A percentile compares a stretch with the other conserved stretches of the same genome.
phyloP scores from a whole-genome alignment of 2,113 vertebrate genomes.

The Calidris pugnax region DNA sequence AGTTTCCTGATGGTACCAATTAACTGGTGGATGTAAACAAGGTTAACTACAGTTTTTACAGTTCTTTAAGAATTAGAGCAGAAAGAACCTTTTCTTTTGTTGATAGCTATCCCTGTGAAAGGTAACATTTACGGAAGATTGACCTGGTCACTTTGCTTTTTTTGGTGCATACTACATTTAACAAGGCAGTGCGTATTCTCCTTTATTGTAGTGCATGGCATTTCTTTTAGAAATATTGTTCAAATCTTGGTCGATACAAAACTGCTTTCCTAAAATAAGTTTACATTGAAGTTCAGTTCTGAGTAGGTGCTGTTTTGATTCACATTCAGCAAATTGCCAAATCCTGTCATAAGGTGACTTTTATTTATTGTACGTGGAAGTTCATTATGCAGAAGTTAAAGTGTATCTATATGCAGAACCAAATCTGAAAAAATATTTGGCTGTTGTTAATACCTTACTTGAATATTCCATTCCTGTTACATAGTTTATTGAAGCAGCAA shows the following conservation, averaged over 20 bases:
- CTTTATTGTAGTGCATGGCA: background rate
- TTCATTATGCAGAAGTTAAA: background rate
- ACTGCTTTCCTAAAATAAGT: background rate
- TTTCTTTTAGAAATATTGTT: background rate
- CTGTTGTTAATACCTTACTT: background rate
- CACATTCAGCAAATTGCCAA: background rate
- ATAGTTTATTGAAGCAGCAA: background rate
- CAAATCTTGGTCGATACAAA: background rate
- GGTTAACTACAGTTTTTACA: background rate
- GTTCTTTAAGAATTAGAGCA: background rate
- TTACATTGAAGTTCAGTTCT: background rate
- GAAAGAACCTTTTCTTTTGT: background rate
- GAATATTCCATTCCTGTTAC: background rate
- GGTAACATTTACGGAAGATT: background rate
- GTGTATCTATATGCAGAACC: background rate
- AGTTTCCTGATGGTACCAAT: background rate
- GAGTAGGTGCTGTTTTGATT: background rate
- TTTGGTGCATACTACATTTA: background rate
- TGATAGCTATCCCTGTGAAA: background rate
- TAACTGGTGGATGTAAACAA: background rate
- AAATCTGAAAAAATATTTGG: background rate
- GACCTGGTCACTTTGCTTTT: background rate
- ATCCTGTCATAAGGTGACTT: background rate
- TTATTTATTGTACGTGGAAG: background rate
- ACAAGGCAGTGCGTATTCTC: background rate